Evolutionary conservation across 2,113 vertebrate genomes (phyloP).

Genomic region (Rhinolophus sinicus): DNA sequence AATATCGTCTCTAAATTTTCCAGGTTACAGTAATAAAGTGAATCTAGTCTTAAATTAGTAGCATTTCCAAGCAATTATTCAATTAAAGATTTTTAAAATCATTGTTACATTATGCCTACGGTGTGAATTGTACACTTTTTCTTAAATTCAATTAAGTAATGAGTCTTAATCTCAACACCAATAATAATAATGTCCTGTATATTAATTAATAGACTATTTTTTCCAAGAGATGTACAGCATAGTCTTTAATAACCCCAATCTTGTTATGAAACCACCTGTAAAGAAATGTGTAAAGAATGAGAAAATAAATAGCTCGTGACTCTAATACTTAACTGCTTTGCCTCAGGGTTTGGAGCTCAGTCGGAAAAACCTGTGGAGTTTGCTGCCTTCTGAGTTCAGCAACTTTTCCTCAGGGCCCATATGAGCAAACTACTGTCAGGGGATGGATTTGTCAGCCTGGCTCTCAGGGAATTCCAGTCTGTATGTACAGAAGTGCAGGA

Average conservation of each 20-base stretch:
- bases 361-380: background rate
- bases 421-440: background rate
- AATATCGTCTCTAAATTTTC: background rate
- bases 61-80: conserved; percentile 28
- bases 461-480: background rate
- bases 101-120: background rate
- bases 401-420: background rate
- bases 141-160: background rate
- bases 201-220: background rate
- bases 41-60: background rate
- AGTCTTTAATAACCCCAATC: background rate
- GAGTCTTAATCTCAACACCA: background rate
- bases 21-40: background rate
- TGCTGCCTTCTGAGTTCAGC: background rate
- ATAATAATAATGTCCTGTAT: background rate
- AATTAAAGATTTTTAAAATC: conserved; percentile 21
- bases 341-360: background rate
- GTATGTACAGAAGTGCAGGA: background rate
- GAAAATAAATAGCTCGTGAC: background rate
- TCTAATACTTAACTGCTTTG: background rate
- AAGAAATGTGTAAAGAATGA: background rate
- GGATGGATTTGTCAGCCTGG: background rate
- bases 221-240: background rate
- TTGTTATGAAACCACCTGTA: background rate
- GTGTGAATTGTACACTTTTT: background rate